Base-by-base conservation (phyloP, 2,113 vertebrate species). In the Drymodes brunneopygia region DNA sequence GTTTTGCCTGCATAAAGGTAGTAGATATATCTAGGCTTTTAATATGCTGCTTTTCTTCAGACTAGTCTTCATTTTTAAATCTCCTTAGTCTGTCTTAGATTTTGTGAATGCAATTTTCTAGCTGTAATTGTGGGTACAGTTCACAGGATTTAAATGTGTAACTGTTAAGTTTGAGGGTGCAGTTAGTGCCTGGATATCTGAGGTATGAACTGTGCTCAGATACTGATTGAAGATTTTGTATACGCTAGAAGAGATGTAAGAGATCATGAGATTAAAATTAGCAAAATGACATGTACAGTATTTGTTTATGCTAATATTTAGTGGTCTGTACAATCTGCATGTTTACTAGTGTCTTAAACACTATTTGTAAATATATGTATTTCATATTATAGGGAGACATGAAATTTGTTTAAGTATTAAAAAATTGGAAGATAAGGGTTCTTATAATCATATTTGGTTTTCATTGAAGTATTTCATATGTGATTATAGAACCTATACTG, bases 371-470 rank as follows among this genome's bases (percentile, higher is more conserved):
- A 75, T 40, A 75, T 40, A n/a, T 21, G 15, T 50, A 31, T 53
- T 77, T 90, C 23, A 58, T 54, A 70, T 69, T 64, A 57, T 3
- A 45, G 40, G 51, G 33, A 74, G 38, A 50, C 27, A 14, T 19
- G 14, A 71, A 80, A 75, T 82, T 54, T 90, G 17, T 65, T 7
- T 73, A 8, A 62, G 11, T 73, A 54, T 88, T 84, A 74, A 92
- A 85, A 80, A 48, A 11, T 12, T 12, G 51, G 24, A 91, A 86
- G 24, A 42, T 70, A 40, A 1, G 2, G 2, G 3, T 47, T 77
- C 44, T 86, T 86, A 70, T 83, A 83, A 88, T 66, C 4, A 2
- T 92, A 33, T 48, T 75, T 94, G 11, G 36, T 81, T 90, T 95
- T 70, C 28, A 36, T 10, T 57, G 5, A 51, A 88, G 15, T 86